Evolutionary conservation across 2,888 invertebrate genomes (phyloP), one percentile per base, ranked within the genome.

Genomic region (Eupithecia tripunctaria): DNA sequence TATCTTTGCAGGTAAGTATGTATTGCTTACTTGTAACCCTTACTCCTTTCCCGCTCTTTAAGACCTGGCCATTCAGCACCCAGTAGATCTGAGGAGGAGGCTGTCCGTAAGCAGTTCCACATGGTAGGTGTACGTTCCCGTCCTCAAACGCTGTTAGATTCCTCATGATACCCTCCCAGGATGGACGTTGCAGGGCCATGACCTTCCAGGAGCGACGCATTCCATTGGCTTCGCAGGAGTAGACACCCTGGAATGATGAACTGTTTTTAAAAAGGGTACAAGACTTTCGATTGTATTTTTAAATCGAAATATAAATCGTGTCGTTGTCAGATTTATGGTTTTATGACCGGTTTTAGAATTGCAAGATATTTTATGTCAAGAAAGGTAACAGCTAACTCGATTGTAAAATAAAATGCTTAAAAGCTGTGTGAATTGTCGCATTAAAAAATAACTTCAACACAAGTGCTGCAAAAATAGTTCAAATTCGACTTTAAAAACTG

Each of bases 51-150:
- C 88, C 90, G 29, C 78, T 95, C 68, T 92, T 89, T 51, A 98
- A 95, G 4, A 96, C 95, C 77, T 96, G 96, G 0, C 98, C 97
- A 86, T 99, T 98, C 70, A 98, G 96, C 73, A 98, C 93, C 99
- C 99, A 99, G 78, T 96, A 96, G 47, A 98, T 95, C 5, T 93
- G 92, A 0, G 98, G 98, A 59, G 95, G 91, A 0, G 98, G 98
- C 66, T 96, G 95, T 0, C 98, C 98, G 12, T 93, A 94, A 0
- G 96, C 96, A 4, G 88, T 87, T 67, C 97, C 97, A 59, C 95
- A 95, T 0, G 87, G 82, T 0, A 94, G 85, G 14, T 86, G 86
- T 0, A 91, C 93, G 5, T 81, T 84, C 0, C 87, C 85, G 15
- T 93, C 92, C 89, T 96, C 89, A 91, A 96, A 84, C 79, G 94